Conservation (phyloP, 2,113 vertebrate species). For the Ciconia boyciana region DNA sequence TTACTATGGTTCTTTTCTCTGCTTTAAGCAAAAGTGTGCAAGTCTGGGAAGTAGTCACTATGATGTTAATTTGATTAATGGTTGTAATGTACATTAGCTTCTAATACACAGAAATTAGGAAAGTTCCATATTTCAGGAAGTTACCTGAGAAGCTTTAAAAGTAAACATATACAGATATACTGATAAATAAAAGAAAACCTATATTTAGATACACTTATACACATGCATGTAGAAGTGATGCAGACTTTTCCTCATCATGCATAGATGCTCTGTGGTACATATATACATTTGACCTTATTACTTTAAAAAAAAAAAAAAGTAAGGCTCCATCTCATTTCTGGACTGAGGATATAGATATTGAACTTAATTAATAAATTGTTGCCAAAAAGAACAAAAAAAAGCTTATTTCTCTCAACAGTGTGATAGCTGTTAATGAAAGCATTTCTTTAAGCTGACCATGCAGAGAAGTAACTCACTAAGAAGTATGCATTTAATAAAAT, state of each 20-base stretch:
- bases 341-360: background rate
- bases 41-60: background rate
- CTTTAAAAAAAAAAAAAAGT: background rate
- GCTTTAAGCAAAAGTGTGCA: background rate
- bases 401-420: background rate
- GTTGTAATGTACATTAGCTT: background rate
- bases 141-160: background rate
- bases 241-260: background rate
- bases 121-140: background rate
- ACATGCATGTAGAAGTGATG: background rate
- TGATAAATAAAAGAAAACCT: background rate
- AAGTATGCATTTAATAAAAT: background rate
- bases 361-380: background rate
- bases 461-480: background rate
- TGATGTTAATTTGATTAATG: background rate
- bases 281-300: background rate
- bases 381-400: background rate
- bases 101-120: background rate
- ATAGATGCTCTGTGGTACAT: background rate
- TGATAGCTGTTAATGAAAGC: background rate
- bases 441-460: background rate
- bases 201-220: background rate
- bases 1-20: background rate
- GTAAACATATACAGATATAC: background rate
- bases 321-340: background rate